Percentiles rank a stretch among this genome's conserved stretches.
Conservation (phyloP, 2,113 vertebrate species). For the Cygnus atratus region DNA sequence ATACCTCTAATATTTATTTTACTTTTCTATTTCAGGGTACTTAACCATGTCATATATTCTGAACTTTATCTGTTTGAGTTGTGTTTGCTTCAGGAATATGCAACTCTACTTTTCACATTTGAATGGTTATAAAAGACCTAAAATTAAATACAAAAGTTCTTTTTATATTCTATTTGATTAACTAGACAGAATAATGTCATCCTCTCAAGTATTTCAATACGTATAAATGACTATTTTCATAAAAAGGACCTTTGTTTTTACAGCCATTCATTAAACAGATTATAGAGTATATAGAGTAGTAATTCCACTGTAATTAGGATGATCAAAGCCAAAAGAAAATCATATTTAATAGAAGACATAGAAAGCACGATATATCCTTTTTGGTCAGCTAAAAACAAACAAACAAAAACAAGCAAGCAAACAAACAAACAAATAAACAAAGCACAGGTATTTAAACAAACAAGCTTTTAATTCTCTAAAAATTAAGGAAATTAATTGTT, state of each 20-base stretch:
- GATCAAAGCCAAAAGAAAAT: neutral
- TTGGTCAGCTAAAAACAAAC: neutral
- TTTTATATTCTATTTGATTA: neutral
- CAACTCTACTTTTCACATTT: neutral
- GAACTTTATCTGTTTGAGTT: neutral
- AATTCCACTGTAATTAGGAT: neutral
- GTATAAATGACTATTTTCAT: neutral
- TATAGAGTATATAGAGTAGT: accelerated
- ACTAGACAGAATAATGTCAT: neutral
- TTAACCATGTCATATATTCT: neutral
- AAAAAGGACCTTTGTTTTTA: neutral
- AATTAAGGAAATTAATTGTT: neutral
- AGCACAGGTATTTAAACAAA: neutral
- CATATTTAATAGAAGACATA: neutral
- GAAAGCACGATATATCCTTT: neutral
- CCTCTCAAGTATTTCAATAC: neutral
- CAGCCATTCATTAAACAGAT: neutral
- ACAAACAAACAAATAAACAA: neutral
- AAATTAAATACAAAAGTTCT: neutral
- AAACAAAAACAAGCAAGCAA: too few relatives aligned
- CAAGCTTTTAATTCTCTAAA: neutral
- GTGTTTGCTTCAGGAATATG: neutral
- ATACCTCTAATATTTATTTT: neutral
- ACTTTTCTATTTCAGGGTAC: neutral
- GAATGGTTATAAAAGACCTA: neutral